Evolutionary conservation across 2,888 invertebrate species (phyloP).

Genomic region (Polyploca ridens): DNA sequence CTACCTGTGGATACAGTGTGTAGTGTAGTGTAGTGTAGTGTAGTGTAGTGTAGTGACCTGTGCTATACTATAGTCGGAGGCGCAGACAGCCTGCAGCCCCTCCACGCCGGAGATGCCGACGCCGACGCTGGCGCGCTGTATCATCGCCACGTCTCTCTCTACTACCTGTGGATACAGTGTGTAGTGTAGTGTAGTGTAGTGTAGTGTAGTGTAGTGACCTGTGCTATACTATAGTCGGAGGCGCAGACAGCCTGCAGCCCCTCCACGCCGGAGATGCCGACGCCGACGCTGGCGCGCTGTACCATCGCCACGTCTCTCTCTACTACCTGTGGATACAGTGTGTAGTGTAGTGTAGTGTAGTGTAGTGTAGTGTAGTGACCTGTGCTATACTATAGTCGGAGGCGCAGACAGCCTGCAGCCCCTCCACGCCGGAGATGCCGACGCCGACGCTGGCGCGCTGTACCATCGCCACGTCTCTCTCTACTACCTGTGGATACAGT

Average conservation of each 20-base stretch:
- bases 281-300: conserved; percentile 98
- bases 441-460: conserved; percentile 99
- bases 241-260: conserved; percentile 99
- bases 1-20: too few species aligned
- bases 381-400: conserved; percentile 99
- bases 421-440: conserved; percentile 98
- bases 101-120: conserved; percentile 99
- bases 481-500: too few species aligned
- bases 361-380: conserved; percentile 62
- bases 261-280: conserved; percentile 98
- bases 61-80: conserved; percentile 99
- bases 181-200: not conserved
- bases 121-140: conserved; percentile 98
- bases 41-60: conserved; percentile 78
- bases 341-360: not conserved
- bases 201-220: conserved; percentile 70
- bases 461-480: conserved; percentile 99
- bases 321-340: too few species aligned
- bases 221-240: conserved; percentile 99
- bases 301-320: conserved; percentile 99
- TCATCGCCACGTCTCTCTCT: conserved; percentile 99
- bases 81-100: conserved; percentile 99
- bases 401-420: conserved; percentile 99
- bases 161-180: too few species aligned
- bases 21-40: not conserved